Evolutionary conservation across 2,888 invertebrate species (phyloP).

Genomic region (Phaonia tiefii): DNA sequence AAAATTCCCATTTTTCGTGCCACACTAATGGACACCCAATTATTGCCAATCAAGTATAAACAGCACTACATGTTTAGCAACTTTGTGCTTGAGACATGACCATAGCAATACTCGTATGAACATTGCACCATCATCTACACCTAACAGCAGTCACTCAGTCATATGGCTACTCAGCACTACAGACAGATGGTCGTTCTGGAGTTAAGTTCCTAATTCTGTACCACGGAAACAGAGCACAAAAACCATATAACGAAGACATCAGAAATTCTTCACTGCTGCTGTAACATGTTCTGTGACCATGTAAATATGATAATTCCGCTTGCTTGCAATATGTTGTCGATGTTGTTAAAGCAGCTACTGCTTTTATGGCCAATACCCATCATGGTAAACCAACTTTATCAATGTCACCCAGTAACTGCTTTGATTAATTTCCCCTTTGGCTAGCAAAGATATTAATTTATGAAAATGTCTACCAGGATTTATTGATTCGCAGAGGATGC

Average conservation of each 20-base stretch:
- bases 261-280: not conserved
- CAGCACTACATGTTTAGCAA: slow-evolving; percentile 13
- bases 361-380: not conserved
- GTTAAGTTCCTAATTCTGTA: not conserved
- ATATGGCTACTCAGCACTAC: slow-evolving; percentile 6
- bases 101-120: too few species aligned
- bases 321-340: not conserved
- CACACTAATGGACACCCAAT: too few species aligned
- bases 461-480: not conserved
- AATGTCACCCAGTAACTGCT: not conserved
- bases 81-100: not conserved
- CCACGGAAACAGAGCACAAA: not conserved
- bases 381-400: too few species aligned
- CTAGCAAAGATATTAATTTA: slow-evolving; percentile 1
- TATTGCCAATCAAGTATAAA: slow-evolving; percentile 58
- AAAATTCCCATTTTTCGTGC: slow-evolving; percentile 23
- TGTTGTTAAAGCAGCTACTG: not conserved
- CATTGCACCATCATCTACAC: too few species aligned
- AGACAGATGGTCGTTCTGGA: not conserved
- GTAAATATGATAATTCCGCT: slow-evolving; percentile 52
- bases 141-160: too few species aligned
- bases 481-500: not conserved
- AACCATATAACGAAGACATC: not conserved
- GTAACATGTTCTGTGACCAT: slow-evolving; percentile 44
- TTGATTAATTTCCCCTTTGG: slow-evolving; percentile 9